Evolutionary conservation across 2,888 invertebrate species (phyloP), one percentile per base, ranked within the genome.

Genomic region (Phania funesta): DNA sequence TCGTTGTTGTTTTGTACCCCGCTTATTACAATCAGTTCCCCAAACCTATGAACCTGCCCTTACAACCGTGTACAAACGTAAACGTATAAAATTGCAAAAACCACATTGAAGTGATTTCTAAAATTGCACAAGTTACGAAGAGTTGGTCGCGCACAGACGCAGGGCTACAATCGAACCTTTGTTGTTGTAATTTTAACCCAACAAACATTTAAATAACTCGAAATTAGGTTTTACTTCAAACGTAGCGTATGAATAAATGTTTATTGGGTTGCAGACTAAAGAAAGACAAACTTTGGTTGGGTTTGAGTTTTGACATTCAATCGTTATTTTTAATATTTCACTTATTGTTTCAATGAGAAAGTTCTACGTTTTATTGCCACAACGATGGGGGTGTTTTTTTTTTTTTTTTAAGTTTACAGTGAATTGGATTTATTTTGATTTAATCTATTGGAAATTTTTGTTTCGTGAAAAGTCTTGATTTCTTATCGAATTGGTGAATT

Each of bases 291-390:
- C n/a, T n/a, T n/a, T n/a, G 6, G 64, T 79, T 78, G 74, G 62
- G 71, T 77, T 73, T 26, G 26, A 67, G 58, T 48, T 82, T 73
- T 60, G 73, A 41, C 52, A 46, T 35, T 74, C 60, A 32, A 54
- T 77, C 24, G 16, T 29, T 70, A 32, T 50, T 48, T 60, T 22
- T n/a, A 38, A 41, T 8, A 75, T 58, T 60, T 46, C 62, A 64
- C 46, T 60, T 64, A 58, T 81, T 75, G 67, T 75, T 64, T 20
- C 79, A 75, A 75, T 79, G 65, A 67, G 58, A 75, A 79, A 71
- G 74, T 83, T 83, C 58, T 52, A 41, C n/a, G 3, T 52, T 60
- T 68, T 18, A 35, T 44, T 32, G 60, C 41, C 32, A 6, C 41
- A 16, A 20, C 3, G 48, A 46, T 26, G 50, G 38, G 16, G 8